phyloP scores from a whole-genome alignment of 1,140 invertebrate species.

The Stegodyphus dumicola region DNA sequence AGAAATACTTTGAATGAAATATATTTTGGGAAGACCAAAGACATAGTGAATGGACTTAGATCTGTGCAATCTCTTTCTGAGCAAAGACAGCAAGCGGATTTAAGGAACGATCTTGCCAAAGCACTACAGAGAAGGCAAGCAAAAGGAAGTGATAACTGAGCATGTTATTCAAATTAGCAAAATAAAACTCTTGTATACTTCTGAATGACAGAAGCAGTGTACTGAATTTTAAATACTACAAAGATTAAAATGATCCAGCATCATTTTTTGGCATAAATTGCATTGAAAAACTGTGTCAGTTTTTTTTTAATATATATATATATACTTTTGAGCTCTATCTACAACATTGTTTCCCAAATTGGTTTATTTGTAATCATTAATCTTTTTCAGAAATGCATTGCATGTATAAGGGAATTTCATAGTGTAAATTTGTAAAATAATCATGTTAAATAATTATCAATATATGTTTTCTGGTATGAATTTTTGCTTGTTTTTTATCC shows the following conservation, averaged over 20 bases:
- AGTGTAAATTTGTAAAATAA: constrained; percentile 33
- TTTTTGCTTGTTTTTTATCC: constrained; percentile 1
- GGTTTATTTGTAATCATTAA: background rate
- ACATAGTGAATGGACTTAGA: constrained; percentile 97
- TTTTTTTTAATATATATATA: background rate
- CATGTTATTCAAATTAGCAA: constrained; percentile 18
- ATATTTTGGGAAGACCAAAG: constrained; percentile 99
- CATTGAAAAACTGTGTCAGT: background rate
- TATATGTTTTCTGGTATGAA: constrained; percentile 15
- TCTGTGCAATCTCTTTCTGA: constrained; percentile 87
- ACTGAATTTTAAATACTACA: background rate
- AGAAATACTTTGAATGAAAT: constrained; percentile 98
- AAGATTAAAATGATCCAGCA: background rate
- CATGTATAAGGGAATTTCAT: constrained; percentile 13
- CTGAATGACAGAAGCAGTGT: background rate
- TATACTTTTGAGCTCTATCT: background rate
- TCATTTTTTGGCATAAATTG: background rate
- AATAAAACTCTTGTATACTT: background rate
- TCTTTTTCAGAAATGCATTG: constrained; percentile 11
- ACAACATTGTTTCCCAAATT: background rate
- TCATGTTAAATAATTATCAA: constrained; percentile 20
- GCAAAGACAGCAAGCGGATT: constrained; percentile 81
- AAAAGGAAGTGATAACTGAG: constrained; percentile 66
- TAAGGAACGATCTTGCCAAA: constrained; percentile 85
- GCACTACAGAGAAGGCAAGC: constrained; percentile 83